Conservation (phyloP, 2,113 vertebrate genomes). For the Xiphophorus maculatus region DNA sequence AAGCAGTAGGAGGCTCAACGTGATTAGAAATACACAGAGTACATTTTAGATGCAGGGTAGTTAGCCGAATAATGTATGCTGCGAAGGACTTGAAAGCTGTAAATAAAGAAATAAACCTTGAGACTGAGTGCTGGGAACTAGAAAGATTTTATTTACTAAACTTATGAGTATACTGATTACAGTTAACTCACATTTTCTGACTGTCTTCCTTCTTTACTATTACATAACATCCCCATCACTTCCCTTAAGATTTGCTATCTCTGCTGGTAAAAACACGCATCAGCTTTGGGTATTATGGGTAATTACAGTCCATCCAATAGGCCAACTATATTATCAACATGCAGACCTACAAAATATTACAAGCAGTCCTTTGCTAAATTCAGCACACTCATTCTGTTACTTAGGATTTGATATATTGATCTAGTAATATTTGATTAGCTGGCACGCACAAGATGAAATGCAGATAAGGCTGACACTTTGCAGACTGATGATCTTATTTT, state of each 20-base stretch:
- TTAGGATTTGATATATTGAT: background rate
- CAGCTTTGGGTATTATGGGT: background rate
- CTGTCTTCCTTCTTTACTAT: background rate
- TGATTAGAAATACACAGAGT: constrained; percentile 5
- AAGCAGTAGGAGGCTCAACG: constrained; percentile 10
- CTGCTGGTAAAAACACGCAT: background rate
- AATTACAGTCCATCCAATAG: background rate
- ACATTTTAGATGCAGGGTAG: constrained; percentile 11
- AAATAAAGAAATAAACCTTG: constrained; percentile 24
- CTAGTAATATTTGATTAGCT: background rate
- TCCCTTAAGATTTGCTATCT: background rate
- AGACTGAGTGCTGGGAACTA: background rate
- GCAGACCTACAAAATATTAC: background rate
- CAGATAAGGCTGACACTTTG: background rate
- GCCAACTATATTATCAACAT: background rate
- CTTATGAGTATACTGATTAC: background rate
- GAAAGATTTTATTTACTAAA: background rate
- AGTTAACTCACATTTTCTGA: background rate
- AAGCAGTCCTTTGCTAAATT: background rate
- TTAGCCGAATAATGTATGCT: background rate
- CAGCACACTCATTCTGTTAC: background rate
- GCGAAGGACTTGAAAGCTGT: constrained; percentile 24
- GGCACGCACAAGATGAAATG: background rate
- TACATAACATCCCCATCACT: background rate
- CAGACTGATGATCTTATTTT: no score